These are phyloP conservation scores for Glyphotaelius pellucidus DNA, from an alignment of 2,888 invertebrate species.

Conservation along the genomic window DNA sequence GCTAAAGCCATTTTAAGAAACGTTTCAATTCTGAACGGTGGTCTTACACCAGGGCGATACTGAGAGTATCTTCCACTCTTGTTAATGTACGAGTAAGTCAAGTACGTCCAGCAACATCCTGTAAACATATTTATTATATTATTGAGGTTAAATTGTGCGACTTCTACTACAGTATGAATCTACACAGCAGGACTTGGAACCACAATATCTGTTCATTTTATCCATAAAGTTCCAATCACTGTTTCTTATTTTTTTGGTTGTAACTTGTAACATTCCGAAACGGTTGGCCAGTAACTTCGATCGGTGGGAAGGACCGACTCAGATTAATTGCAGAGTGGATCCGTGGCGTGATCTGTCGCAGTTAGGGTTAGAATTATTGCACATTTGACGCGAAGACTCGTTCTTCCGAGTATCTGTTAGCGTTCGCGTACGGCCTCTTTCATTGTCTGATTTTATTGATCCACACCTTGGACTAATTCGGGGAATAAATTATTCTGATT, in stretches of 20 bases:
- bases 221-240: neutral
- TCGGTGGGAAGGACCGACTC: constrained; percentile 13
- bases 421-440: constrained; percentile 6
- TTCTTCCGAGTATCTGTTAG: neutral
- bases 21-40: too few relatives aligned
- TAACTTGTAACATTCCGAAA: neutral
- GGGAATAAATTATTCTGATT: neutral
- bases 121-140: too few relatives aligned
- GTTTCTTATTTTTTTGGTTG: neutral
- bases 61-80: too few relatives aligned
- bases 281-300: constrained; percentile 6
- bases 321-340: constrained; percentile 36
- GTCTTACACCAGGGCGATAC: too few relatives aligned
- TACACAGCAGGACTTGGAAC: too few relatives aligned
- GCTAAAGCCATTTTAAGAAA: too few relatives aligned
- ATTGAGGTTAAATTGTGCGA: too few relatives aligned
- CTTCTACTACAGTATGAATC: too few relatives aligned
- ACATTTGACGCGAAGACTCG: constrained; percentile 63
- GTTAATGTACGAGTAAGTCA: too few relatives aligned
- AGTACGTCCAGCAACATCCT: too few relatives aligned
- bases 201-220: neutral
- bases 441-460: constrained; percentile 41
- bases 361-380: constrained; percentile 63
- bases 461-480: constrained; percentile 22
- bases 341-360: constrained; percentile 64